These are phyloP conservation scores for Ormyrus nitidulus DNA, from an alignment of 2,888 invertebrate genomes.

Conservation along the genomic window DNA sequence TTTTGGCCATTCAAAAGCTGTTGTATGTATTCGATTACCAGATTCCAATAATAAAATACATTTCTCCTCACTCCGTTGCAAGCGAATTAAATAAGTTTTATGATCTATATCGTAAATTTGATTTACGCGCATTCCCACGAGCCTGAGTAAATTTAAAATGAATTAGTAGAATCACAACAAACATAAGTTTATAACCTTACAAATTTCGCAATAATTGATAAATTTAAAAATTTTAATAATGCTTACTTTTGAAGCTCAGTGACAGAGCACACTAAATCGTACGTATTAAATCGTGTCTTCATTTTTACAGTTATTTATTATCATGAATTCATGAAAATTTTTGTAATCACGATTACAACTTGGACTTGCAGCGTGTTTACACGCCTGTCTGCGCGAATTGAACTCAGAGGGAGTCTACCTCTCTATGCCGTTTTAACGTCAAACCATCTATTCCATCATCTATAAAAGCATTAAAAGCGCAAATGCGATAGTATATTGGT, in stretches of 20 bases:
- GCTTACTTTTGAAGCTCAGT: conserved; percentile 87
- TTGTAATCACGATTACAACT: background rate
- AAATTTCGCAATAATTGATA: conserved; percentile 5
- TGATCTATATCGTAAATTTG: conserved; percentile 99
- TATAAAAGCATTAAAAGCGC: too few relatives aligned
- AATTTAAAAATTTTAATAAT: conserved; percentile 56
- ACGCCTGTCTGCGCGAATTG: background rate
- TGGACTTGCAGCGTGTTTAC: conserved; percentile 14
- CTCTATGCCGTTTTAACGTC: too few relatives aligned
- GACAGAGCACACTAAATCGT: conserved; percentile 93
- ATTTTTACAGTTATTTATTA: conserved; percentile 77
- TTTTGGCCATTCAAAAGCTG: conserved; percentile 99
- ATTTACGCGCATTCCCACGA: conserved; percentile 94
- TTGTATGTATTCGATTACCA: conserved; percentile 94
- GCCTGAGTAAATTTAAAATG: conserved; percentile 75
- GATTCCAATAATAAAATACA: conserved; percentile 93
- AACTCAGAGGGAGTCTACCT: too few relatives aligned
- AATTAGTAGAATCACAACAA: conserved; percentile 4
- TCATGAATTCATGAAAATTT: conserved; percentile 3
- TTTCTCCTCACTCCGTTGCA: conserved; percentile 92
- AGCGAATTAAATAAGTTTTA: conserved; percentile 94
- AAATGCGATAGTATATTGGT: too few relatives aligned
- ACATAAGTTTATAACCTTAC: conserved; percentile 52
- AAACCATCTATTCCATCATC: too few relatives aligned
- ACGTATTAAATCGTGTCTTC: conserved; percentile 95